phyloP scores from a whole-genome alignment of 1,140 invertebrate genomes.

The Eciton burchellii region DNA sequence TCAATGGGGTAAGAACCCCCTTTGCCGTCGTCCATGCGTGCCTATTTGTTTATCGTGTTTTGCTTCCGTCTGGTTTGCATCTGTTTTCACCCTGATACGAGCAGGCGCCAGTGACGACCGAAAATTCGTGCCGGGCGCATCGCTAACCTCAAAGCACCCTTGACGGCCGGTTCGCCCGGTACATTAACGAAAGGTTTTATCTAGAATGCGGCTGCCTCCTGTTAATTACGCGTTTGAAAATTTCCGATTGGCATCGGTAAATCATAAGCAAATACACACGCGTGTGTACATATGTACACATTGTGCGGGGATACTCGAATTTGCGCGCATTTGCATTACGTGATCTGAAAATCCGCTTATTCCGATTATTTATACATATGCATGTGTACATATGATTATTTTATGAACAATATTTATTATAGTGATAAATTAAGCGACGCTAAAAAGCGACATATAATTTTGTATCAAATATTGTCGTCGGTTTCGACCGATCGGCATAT shows the following conservation, averaged over 20 bases:
- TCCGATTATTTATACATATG: conserved; percentile 6
- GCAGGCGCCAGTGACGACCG: conserved; percentile 29
- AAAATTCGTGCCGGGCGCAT: conserved; percentile 18
- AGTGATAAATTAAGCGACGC: conserved; percentile 39
- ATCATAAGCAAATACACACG: conserved; percentile 4
- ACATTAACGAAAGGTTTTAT: conserved; percentile 43
- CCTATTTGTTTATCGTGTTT: conserved; percentile 60
- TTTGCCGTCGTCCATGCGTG: conserved; percentile 39
- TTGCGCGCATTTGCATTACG: neutral
- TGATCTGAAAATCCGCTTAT: conserved; percentile 32
- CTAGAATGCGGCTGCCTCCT: neutral
- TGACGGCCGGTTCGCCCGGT: conserved; percentile 21
- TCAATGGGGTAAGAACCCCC: conserved; percentile 49
- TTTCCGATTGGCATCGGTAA: conserved; percentile 15
- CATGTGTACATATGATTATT: neutral
- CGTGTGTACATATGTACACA: neutral
- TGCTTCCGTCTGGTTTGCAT: conserved; percentile 53
- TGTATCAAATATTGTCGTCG: conserved; percentile 23
- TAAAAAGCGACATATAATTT: conserved; percentile 20
- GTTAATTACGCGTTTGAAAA: conserved; percentile 28
- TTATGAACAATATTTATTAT: conserved; percentile 22
- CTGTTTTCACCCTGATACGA: conserved; percentile 56
- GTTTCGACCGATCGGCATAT: conserved; percentile 31
- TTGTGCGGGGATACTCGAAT: conserved; percentile 33
- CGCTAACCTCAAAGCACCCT: conserved; percentile 25